Base-by-base conservation (phyloP, 2,113 vertebrate genomes). In the Monopterus albus region DNA sequence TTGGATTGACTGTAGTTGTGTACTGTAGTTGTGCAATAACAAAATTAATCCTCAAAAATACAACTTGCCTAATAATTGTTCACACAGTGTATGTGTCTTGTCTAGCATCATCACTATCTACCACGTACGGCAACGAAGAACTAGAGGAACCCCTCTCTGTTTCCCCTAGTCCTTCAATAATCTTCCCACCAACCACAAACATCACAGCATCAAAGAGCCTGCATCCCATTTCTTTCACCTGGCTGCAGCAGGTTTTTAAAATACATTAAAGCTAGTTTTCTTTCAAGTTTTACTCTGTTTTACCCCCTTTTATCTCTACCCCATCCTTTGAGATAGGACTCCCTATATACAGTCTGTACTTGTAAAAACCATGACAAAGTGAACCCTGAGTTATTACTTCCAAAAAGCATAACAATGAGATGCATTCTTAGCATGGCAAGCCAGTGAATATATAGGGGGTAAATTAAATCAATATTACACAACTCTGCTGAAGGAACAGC, bases 391-490 rank as follows among this genome's bases (percentile, higher is more conserved):
- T 62, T 74, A 64, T 51, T 63, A 55, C 46, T 31, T 51, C 15
- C 33, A 66, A 53, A 67, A 65, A 63, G 45, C 59, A 45, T 47
- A 78, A 82, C 51, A 79, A 84, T 55, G 57, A 83, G 38, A 76
- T 73, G 65, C 72, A 84, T 83, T 79, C 75, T 88, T 57, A 52
- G 58, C 64, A 72, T 80, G 81, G 79, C 81, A 84, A 78, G 26
- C 36, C 62, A 72, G 77, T 78, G 79, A 86, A 89, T 85, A 84
- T 87, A 88, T 78, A 82, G 68, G 74, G n/a, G 26, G 50, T 15
- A 58, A 87, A 91, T 88, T 81, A 81, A 89, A 91, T 91, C 78
- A 81, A 89, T 91, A 91, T 83, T 91, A 89, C 62, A 84, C 65
- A 83, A 78, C 66, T 83, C 26, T 49, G 67, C 72, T 52, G 65